These are phyloP conservation scores for Vultur gryphus DNA, from an alignment of 2,797 vertebrate genomes.

Conservation along the genomic window DNA sequence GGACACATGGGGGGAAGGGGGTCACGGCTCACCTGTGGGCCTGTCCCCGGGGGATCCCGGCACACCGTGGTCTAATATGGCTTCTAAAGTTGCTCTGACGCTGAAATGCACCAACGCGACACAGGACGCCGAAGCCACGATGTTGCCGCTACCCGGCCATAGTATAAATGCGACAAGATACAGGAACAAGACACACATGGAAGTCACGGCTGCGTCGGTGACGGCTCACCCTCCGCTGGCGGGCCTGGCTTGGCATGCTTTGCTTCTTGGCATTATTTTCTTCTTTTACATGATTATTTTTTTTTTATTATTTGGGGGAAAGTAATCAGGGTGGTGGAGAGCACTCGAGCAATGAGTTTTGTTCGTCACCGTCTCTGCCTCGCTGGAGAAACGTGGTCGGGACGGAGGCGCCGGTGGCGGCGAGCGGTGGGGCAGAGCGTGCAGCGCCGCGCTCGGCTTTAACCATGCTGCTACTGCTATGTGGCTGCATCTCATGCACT, in stretches of 20 bases:
- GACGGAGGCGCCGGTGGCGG: background rate
- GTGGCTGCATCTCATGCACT: constrained; percentile 87
- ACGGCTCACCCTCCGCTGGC: background rate
- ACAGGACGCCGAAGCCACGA: constrained; percentile 53
- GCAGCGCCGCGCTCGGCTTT: constrained; percentile 61
- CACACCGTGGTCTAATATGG: constrained; percentile 71
- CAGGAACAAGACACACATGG: constrained; percentile 40
- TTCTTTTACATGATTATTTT: background rate
- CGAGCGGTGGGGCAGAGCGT: background rate
- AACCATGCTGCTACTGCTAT: constrained; percentile 89
- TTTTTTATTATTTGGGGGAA: background rate
- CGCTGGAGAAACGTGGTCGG: background rate
- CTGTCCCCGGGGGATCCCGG: background rate
- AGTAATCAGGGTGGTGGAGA: background rate
- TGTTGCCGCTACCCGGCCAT: constrained; percentile 19
- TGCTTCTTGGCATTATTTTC: constrained; percentile 21
- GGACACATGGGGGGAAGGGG: background rate
- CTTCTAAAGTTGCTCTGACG: constrained; percentile 74
- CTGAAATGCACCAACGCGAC: constrained; percentile 40
- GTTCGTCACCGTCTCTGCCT: background rate
- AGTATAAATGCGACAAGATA: background rate
- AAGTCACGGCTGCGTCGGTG: background rate
- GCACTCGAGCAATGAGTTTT: background rate
- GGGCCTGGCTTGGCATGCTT: constrained; percentile 49
- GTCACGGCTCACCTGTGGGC: constrained; percentile 25